Evolutionary conservation across 2,888 invertebrate species (phyloP), one percentile per base, ranked within the genome.

Genomic region (Thyatira batis): DNA sequence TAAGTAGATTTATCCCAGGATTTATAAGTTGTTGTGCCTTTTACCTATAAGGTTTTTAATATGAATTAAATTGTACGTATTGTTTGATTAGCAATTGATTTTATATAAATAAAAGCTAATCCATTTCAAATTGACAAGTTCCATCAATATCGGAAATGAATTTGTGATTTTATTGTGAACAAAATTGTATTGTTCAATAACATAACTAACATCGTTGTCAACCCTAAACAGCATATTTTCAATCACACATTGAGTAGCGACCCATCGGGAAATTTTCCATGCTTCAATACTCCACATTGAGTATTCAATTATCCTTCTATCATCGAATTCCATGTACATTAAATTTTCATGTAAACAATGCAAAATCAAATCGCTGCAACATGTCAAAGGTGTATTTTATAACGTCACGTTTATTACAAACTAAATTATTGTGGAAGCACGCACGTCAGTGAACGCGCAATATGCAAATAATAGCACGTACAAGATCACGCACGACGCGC

Each of bases 381-480:
- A 39, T 39, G 39, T 39, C 39, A 39, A 3, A n/a, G 11, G 9
- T 13, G 0, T n/a, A 4, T 5, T 5, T 33, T 33, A 33, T 17
- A 17, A 39, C 39, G 39, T 17, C 39, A 39, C 39, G 39, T 39
- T 39, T n/a, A 39, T 39, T 39, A 17, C 2, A 8, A 13, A 33
- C 1, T 39, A 33, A 13, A 33, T 33, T 8, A 30, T 30, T 33
- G 33, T 33, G 23, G 13, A 33, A 13, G 13, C 39, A 17, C 39
- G 39, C 17, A 17, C 39, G n/a, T 23, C 3, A 6, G 23, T 23
- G 20, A 23, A 52, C 25, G 17, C 46, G 52, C 39, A 52, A 48
- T 49, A 25, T 28, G 45, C 45, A 51, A 51, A 28, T n/a, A 43
- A 27, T 21, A n/a, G 28, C 49, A 44, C 43, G 39, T 53, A 48